Conservation (phyloP, 2,797 vertebrate genomes). For the Tympanoctomys barrerae region DNA sequence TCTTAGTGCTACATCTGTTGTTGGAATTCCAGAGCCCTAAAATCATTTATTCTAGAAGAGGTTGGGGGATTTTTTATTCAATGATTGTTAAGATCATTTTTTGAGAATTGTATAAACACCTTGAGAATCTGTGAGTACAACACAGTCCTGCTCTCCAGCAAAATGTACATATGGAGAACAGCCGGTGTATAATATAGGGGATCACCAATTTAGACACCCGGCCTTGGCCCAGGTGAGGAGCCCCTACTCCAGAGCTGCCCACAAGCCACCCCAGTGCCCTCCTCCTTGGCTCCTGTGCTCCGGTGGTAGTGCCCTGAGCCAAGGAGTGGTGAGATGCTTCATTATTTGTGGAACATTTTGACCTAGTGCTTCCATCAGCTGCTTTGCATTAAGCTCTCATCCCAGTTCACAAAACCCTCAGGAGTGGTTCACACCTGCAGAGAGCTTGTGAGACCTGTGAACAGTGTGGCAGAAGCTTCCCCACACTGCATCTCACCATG, state of each 20-base stretch:
- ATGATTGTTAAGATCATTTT: background rate
- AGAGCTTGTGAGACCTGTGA: background rate
- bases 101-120: background rate
- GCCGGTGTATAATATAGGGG: background rate
- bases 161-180: background rate
- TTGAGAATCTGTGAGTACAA: background rate
- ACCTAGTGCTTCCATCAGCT: conserved; percentile 54
- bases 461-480: background rate
- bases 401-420: background rate
- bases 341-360: conserved; percentile 53
- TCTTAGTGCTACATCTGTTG: conserved; percentile 9
- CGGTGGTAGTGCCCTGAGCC: background rate
- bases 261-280: fast-evolving
- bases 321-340: conserved; percentile 22
- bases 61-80: background rate
- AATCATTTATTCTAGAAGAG: background rate
- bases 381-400: conserved; percentile 40
- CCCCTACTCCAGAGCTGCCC: background rate
- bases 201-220: background rate
- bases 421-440: conserved; percentile 34
- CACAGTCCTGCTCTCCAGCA: background rate
- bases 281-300: background rate
- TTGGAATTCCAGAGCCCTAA: background rate
- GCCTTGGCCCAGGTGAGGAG: background rate
- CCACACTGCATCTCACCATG: background rate